phyloP scores from a whole-genome alignment of 2,113 vertebrate species.

The Hippocampus mohnikei region DNA sequence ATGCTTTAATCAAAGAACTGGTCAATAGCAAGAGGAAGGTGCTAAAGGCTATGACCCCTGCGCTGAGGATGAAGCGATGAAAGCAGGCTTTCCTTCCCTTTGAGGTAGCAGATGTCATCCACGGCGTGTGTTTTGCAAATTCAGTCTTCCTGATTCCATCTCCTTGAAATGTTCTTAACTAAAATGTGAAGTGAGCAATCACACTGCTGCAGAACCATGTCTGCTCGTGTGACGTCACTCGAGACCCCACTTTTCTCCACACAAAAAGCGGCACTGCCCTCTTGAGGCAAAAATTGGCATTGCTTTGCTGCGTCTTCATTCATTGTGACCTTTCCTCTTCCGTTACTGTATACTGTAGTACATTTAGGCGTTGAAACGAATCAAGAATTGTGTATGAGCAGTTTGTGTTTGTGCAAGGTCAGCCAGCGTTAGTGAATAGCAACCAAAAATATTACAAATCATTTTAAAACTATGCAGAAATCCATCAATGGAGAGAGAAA shows the following conservation, averaged over 20 bases:
- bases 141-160: background rate
- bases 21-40: conserved; percentile 62
- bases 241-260: background rate
- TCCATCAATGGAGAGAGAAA: too few relatives aligned
- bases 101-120: background rate
- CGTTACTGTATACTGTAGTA: too few relatives aligned
- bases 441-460: background rate
- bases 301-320: background rate
- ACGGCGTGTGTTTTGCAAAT: background rate
- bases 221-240: background rate
- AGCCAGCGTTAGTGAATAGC: background rate
- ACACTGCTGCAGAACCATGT: background rate
- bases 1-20: conserved; percentile 68
- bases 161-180: background rate
- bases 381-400: too few relatives aligned
- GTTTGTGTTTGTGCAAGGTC: too few relatives aligned
- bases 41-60: conserved; percentile 49
- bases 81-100: background rate
- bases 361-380: too few relatives aligned
- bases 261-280: conserved; percentile 24
- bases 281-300: conserved; percentile 28
- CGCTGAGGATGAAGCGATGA: background rate
- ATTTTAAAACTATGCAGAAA: background rate
- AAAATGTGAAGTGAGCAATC: background rate
- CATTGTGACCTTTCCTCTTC: too few relatives aligned